Conservation (phyloP, 2,888 invertebrate genomes). For the Holacanthella duospinosa region DNA sequence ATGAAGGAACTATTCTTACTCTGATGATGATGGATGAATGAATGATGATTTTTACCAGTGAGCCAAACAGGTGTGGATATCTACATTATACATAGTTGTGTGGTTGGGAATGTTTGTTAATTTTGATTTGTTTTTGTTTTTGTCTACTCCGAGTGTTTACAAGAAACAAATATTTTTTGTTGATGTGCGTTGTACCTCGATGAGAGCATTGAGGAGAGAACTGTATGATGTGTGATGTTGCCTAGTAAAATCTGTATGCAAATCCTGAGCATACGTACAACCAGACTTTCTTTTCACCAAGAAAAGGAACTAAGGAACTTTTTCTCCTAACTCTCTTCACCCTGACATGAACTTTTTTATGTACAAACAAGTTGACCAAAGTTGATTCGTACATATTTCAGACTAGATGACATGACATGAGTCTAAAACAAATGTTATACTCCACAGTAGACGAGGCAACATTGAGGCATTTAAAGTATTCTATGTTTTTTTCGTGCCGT, state of each 20-base stretch:
- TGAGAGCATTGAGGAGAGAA: neutral
- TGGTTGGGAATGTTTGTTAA: neutral
- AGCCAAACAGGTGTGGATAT: conserved; percentile 4
- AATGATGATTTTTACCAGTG: conserved; percentile 1
- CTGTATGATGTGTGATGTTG: conserved; percentile 2
- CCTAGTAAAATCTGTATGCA: neutral
- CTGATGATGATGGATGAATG: neutral
- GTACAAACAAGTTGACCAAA: conserved; percentile 6
- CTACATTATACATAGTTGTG: neutral
- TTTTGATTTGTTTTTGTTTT: neutral
- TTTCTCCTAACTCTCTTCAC: neutral
- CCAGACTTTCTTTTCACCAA: neutral
- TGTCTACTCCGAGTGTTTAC: neutral
- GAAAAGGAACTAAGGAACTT: neutral
- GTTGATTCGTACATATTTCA: conserved; percentile 2
- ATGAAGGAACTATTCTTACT: conserved; percentile 5
- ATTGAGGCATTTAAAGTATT: neutral
- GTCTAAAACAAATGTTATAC: neutral
- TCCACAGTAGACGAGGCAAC: neutral
- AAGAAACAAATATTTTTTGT: neutral
- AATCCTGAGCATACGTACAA: conserved; percentile 6
- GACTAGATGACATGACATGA: neutral
- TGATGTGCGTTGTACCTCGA: neutral
- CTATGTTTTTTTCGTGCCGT: neutral
- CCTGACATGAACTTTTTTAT: neutral